Conservation (phyloP, 2,888 invertebrate genomes). For the Gonocerus acuteangulatus region DNA sequence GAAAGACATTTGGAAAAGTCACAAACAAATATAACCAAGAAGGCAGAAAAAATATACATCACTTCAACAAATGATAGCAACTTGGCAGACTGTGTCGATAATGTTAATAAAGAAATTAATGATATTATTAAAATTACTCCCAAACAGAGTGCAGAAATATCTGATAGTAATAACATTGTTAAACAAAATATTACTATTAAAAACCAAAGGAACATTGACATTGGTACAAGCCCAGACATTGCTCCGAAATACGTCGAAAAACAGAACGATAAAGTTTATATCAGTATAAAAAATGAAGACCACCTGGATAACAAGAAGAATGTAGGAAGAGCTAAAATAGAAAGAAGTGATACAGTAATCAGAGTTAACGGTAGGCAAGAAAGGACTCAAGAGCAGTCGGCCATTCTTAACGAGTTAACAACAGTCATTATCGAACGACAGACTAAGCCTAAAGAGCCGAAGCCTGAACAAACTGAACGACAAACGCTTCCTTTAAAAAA, state of each 20-base stretch:
- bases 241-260: background rate
- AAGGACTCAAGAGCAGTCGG: conserved; percentile 10
- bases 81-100: background rate
- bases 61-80: background rate
- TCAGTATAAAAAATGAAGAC: conserved; percentile 13
- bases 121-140: background rate
- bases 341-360: conserved; percentile 13
- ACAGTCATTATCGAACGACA: conserved; percentile 6
- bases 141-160: background rate
- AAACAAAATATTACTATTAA: background rate
- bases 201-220: background rate
- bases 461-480: background rate
- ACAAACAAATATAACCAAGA: background rate
- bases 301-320: background rate
- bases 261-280: conserved; percentile 3
- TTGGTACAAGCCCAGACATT: background rate
- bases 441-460: background rate
- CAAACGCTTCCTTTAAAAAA: conserved; percentile 35
- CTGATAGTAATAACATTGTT: background rate
- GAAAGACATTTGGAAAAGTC: background rate
- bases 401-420: conserved; percentile 14
- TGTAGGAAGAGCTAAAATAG: background rate
- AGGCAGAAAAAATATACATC: background rate
- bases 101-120: background rate
- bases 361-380: conserved; percentile 10